Evolutionary conservation across 2,888 invertebrate species (phyloP).

Genomic region (Chaitophorus viminalis): DNA sequence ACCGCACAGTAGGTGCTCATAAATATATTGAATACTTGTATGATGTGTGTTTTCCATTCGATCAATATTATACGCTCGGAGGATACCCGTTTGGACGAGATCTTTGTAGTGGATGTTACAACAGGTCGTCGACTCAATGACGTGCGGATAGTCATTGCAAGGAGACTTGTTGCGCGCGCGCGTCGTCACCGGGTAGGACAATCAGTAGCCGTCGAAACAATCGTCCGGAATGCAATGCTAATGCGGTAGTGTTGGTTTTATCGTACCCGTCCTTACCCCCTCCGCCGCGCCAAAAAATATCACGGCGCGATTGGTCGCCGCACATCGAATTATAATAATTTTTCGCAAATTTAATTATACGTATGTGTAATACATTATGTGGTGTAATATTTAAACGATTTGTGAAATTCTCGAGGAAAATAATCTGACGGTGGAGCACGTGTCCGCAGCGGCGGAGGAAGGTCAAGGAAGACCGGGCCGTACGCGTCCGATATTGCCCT

Average conservation of each 20-base stretch:
- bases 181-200: conserved; percentile 3
- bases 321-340: neutral
- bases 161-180: conserved; percentile 31
- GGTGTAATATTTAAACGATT: neutral
- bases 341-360: neutral
- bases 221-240: conserved; percentile 5
- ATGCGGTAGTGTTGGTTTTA: neutral
- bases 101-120: conserved; percentile 23
- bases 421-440: conserved; percentile 29
- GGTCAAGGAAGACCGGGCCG: conserved; percentile 60
- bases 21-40: neutral
- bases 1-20: conserved; percentile 4
- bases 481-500: conserved; percentile 43
- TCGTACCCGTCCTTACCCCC: neutral
- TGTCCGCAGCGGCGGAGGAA: conserved; percentile 29
- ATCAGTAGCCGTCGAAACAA: conserved; percentile 50
- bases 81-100: conserved; percentile 20
- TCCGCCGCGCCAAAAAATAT: neutral
- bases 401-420: conserved; percentile 9
- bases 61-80: conserved; percentile 8
- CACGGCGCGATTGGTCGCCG: too few relatives aligned
- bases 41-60: neutral
- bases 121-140: conserved; percentile 58
- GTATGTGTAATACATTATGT: neutral
- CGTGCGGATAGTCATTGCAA: conserved; percentile 9